Evolutionary conservation across 2,113 vertebrate genomes (phyloP).

Genomic region (Sorex araneus): DNA sequence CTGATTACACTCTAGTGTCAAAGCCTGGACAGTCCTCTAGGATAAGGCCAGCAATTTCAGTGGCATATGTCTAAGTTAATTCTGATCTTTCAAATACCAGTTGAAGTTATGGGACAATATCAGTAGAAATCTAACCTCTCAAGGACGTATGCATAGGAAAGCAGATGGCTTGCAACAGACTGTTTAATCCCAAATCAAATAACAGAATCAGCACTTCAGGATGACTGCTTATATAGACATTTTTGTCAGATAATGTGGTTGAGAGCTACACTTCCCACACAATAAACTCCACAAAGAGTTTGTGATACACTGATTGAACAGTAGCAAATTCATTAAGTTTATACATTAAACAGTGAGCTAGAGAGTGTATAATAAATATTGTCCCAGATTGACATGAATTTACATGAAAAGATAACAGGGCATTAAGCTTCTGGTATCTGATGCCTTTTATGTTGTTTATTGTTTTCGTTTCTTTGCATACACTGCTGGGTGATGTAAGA

Average conservation of each 20-base stretch:
- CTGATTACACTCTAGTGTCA: conserved; percentile 82
- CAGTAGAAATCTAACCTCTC: conserved; percentile 90
- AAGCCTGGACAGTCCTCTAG: conserved; percentile 86
- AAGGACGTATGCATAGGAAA: conserved; percentile 90
- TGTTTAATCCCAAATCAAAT: conserved; percentile 93
- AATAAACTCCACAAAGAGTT: conserved; percentile 75
- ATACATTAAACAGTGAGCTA: conserved; percentile 59
- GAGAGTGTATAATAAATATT: conserved; percentile 28
- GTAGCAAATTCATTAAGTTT: conserved; percentile 77
- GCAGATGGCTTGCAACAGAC: conserved; percentile 91
- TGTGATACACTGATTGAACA: conserved; percentile 72
- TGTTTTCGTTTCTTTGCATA: conserved; percentile 38
- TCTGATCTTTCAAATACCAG: conserved; percentile 88
- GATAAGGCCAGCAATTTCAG: conserved; percentile 87
- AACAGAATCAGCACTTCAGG: conserved; percentile 91
- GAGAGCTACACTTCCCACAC: conserved; percentile 81
- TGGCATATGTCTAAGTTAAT: conserved; percentile 90
- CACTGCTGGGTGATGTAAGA: not conserved
- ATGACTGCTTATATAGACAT: conserved; percentile 88
- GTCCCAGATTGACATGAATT: conserved; percentile 37
- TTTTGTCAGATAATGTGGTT: conserved; percentile 85
- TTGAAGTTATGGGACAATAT: conserved; percentile 88
- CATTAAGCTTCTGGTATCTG: conserved; percentile 52
- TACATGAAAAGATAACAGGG: conserved; percentile 58
- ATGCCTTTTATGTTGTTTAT: conserved; percentile 30